These are phyloP conservation scores for Toxonevra muliebris DNA, from an alignment of 2,888 invertebrate species.

Conservation along the genomic window DNA sequence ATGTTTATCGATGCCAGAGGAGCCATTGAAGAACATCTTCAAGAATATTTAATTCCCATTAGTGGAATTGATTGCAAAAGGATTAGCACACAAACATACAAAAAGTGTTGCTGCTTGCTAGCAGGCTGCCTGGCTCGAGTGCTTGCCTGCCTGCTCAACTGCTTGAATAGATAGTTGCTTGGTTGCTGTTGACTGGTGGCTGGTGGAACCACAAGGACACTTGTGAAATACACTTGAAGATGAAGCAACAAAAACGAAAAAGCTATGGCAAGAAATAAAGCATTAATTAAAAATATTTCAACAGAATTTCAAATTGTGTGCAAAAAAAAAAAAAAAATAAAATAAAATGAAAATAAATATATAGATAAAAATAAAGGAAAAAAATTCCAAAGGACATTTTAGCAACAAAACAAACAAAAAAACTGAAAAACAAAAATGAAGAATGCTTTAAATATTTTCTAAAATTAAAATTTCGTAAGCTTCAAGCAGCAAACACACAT, in stretches of 20 bases:
- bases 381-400: no score
- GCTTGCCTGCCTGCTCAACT: no score
- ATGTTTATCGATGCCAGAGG: slow-evolving; percentile 27
- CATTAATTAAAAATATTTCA: neutral
- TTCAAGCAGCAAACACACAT: neutral
- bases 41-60: slow-evolving; percentile 35
- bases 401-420: no score
- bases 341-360: no score
- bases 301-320: neutral
- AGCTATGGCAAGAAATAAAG: neutral
- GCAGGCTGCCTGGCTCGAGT: no score
- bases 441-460: neutral
- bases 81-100: slow-evolving; percentile 22
- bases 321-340: no score
- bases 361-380: no score
- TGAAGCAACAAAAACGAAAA: neutral
- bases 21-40: slow-evolving; percentile 22
- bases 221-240: neutral
- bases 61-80: slow-evolving; percentile 33
- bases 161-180: no score
- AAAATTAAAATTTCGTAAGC: slow-evolving; percentile 3
- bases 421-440: no score
- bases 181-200: neutral
- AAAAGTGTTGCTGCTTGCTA: no score
- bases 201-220: neutral